These are phyloP conservation scores for Eospalax fontanierii DNA, from an alignment of 2,797 vertebrate species.

Conservation along the genomic window DNA sequence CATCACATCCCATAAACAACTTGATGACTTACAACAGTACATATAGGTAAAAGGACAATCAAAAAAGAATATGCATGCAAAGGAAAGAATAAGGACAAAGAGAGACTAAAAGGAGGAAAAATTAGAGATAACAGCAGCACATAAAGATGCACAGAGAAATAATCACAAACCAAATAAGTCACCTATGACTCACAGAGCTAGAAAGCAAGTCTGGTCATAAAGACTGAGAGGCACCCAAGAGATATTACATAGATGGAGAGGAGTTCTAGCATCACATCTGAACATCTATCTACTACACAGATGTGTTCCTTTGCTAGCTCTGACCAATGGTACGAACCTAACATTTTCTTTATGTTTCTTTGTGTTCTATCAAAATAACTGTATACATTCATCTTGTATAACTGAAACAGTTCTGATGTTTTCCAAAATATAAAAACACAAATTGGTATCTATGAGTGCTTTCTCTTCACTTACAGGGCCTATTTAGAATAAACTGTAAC, in stretches of 20 bases:
- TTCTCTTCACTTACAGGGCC: conserved; percentile 53
- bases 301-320: conserved; percentile 1
- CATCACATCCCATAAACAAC: conserved; percentile 35
- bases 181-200: not conserved
- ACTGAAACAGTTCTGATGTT: conserved; percentile 54
- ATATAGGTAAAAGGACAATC: conserved; percentile 30
- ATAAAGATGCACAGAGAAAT: not conserved
- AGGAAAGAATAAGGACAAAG: conserved; percentile 14
- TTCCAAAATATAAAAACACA: conserved; percentile 62
- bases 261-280: not conserved
- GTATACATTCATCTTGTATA: conserved; percentile 15
- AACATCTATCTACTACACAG: not conserved
- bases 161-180: not conserved
- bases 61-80: conserved; percentile 24
- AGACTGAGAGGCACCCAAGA: not conserved
- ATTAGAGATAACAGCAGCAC: not conserved
- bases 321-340: conserved; percentile 35
- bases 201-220: not conserved
- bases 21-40: conserved; percentile 27
- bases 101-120: conserved; percentile 8
- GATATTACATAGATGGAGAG: not conserved
- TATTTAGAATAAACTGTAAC: conserved; percentile 62
- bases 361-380: conserved; percentile 56
- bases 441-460: not conserved
- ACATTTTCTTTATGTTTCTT: conserved; percentile 57